These are phyloP conservation scores for Lepidocyrtoides sp. DNA, from an alignment of 2,888 invertebrate species.

Conservation along the genomic window DNA sequence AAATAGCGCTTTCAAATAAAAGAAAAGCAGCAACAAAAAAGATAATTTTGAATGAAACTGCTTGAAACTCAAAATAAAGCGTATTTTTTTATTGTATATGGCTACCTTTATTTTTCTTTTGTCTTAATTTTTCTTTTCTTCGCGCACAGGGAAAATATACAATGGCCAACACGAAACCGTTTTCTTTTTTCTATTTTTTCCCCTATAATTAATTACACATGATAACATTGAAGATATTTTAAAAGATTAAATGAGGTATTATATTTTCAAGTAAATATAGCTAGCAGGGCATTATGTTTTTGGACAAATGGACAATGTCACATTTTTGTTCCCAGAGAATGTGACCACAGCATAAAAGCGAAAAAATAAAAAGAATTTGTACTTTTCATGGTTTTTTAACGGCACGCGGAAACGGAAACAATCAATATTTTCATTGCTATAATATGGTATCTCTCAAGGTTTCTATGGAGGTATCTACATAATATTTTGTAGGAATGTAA, in stretches of 20 bases:
- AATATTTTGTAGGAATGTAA: background rate
- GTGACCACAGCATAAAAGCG: background rate
- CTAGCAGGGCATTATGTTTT: slow-evolving; percentile 5
- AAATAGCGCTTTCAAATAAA: background rate
- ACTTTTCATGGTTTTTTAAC: background rate
- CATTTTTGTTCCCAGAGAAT: background rate
- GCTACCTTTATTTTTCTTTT: slow-evolving; percentile 10
- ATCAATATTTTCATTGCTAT: background rate
- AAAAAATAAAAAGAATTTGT: background rate
- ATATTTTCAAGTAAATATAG: background rate
- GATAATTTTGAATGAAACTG: background rate
- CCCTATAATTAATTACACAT: slow-evolving; percentile 47
- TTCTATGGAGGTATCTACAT: background rate
- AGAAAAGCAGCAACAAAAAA: background rate
- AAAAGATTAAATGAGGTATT: background rate
- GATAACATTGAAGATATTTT: background rate
- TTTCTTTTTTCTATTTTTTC: slow-evolving; percentile 49
- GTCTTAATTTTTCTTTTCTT: slow-evolving; percentile 27
- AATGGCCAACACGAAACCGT: slow-evolving; percentile 36
- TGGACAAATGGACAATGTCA: background rate
- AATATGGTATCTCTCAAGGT: slow-evolving; percentile 3
- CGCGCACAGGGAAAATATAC: slow-evolving; percentile 22
- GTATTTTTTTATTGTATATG: background rate
- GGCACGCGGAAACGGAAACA: slow-evolving; percentile 32
- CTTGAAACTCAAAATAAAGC: background rate